These are phyloP conservation scores for Chymomyza caudatula DNA, from an alignment of 2,888 invertebrate species.

Conservation along the genomic window DNA sequence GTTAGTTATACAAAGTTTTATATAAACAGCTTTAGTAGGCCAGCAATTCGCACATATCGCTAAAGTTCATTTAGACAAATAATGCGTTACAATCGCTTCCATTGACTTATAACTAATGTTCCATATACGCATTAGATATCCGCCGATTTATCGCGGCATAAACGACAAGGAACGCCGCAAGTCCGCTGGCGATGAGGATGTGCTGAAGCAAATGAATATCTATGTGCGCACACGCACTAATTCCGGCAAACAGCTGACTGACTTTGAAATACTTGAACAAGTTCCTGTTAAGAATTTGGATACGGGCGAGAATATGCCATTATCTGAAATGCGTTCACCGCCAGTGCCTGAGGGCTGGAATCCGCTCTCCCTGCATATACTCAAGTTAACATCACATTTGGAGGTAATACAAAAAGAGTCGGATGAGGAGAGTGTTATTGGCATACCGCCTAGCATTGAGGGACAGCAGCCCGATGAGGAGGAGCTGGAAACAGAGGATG, in stretches of 20 bases:
- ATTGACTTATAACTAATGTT: neutral
- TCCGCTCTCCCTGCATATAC: conserved; percentile 95
- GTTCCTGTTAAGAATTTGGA: conserved; percentile 90
- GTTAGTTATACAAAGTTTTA: conserved; percentile 56
- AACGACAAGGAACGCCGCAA: conserved; percentile 83
- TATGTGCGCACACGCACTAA: conserved; percentile 89
- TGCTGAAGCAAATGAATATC: conserved; percentile 84
- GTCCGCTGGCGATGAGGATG: conserved; percentile 90
- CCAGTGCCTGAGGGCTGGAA: conserved; percentile 90
- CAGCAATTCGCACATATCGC: conserved; percentile 28
- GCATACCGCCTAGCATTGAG: conserved; percentile 78
- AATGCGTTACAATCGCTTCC: neutral
- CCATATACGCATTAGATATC: conserved; percentile 61
- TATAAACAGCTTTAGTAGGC: conserved; percentile 20
- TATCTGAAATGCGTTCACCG: conserved; percentile 86
- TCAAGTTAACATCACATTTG: conserved; percentile 88
- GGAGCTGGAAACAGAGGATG: conserved; percentile 78
- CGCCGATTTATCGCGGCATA: conserved; percentile 71
- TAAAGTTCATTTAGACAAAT: conserved; percentile 47
- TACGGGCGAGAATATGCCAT: conserved; percentile 93
- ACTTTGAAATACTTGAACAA: conserved; percentile 95
- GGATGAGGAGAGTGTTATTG: conserved; percentile 86
- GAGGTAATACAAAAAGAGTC: conserved; percentile 91
- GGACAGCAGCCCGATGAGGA: conserved; percentile 77
- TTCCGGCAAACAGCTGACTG: conserved; percentile 91